Evolutionary conservation across 2,888 invertebrate species (phyloP).

Genomic region (Agonopterix subpropinquella): DNA sequence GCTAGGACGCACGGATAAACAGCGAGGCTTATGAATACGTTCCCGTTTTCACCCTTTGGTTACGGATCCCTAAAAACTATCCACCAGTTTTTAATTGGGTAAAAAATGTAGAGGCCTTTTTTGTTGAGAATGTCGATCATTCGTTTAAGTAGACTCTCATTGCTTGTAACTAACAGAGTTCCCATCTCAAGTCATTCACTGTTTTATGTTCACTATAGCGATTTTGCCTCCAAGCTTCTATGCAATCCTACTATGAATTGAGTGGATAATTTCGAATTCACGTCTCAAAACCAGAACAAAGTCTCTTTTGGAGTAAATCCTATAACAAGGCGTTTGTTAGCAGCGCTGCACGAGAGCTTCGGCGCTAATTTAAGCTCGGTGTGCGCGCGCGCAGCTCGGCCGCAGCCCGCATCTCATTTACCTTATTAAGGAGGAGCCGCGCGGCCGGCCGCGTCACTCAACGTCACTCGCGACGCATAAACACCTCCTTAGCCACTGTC

Average conservation of each 20-base stretch:
- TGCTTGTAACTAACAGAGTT: no score
- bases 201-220: no score
- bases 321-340: conserved; percentile 56
- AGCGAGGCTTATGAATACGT: no score
- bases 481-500: conserved; percentile 50
- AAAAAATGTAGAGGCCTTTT: conserved; percentile 52
- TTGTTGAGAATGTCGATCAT: conserved; percentile 33
- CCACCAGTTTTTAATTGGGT: conserved; percentile 53
- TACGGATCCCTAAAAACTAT: conserved; percentile 27
- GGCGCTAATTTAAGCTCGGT: conserved; percentile 47
- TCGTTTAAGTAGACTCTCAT: conserved; percentile 15
- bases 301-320: conserved; percentile 43
- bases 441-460: conserved; percentile 60
- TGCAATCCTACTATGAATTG: no score
- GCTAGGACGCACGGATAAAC: no score
- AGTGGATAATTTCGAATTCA: no score
- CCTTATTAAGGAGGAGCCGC: conserved; percentile 54
- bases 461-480: conserved; percentile 52
- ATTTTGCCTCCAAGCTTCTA: no score
- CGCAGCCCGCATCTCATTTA: conserved; percentile 55
- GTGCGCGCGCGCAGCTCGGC: conserved; percentile 13
- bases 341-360: conserved; percentile 21
- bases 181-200: no score
- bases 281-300: background rate
- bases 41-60: no score